Conservation (phyloP, 2,797 vertebrate genomes). For the Oreochromis mossambicus region DNA sequence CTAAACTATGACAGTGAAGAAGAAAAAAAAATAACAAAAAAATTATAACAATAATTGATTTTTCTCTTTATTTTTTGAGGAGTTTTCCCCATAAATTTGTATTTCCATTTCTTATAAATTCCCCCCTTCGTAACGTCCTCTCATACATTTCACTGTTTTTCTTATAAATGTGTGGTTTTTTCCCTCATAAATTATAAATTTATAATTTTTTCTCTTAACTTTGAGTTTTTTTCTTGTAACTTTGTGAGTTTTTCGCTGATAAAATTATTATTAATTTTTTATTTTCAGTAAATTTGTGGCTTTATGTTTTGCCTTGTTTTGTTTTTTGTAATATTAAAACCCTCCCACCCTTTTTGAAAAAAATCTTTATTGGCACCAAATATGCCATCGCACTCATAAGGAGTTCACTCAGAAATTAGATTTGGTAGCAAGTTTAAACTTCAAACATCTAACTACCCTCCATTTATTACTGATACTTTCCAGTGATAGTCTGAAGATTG, state of each 20-base stretch:
- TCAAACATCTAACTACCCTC: neutral
- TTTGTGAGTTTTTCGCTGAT: neutral
- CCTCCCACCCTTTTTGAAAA: rapidly evolving
- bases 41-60: neutral
- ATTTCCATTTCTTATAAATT: neutral
- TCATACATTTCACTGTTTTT: neutral
- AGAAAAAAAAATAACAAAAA: rapidly evolving
- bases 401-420: neutral
- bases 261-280: neutral
- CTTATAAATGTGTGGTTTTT: neutral
- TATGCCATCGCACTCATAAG: neutral
- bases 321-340: neutral
- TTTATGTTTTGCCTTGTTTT: neutral
- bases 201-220: neutral
- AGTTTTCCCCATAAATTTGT: neutral
- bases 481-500: neutral
- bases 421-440: neutral
- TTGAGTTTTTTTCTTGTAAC: neutral
- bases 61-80: neutral
- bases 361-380: neutral
- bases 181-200: neutral
- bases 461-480: neutral
- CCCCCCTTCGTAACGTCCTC: neutral
- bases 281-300: neutral
- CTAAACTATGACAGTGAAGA: neutral